Conservation (phyloP, 2,888 invertebrate genomes). For the Formica aserva region DNA sequence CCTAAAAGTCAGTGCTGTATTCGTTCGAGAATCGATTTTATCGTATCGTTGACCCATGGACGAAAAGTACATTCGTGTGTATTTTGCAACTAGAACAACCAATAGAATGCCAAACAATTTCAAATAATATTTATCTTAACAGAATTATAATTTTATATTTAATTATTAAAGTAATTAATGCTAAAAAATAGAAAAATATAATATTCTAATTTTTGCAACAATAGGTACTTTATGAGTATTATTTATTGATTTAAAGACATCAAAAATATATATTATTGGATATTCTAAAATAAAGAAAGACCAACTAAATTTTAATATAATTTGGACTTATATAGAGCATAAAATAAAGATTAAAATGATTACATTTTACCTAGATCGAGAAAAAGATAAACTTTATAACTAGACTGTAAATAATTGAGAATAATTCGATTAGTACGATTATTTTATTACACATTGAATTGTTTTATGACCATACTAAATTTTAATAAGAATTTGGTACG, state of each 20-base stretch:
- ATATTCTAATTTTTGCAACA: not conserved
- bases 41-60: conserved; percentile 59
- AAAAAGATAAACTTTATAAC: not conserved
- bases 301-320: not conserved
- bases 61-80: conserved; percentile 32
- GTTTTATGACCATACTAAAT: not conserved
- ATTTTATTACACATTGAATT: not conserved
- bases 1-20: conserved; percentile 67
- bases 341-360: not conserved
- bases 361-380: not conserved
- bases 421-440: conserved; percentile 1
- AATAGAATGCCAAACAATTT: not conserved
- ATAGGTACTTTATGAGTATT: not conserved
- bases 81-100: not conserved
- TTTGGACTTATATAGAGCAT: not conserved
- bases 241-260: not conserved
- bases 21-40: conserved; percentile 73
- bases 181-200: not conserved
- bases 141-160: not conserved
- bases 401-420: not conserved
- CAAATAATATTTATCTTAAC: not conserved
- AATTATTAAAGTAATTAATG: not conserved
- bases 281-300: not conserved
- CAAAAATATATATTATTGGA: not conserved
- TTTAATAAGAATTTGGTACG: conserved; percentile 4